Conservation (phyloP, 2,888 invertebrate genomes). For the Leptinotarsa haldemani region DNA sequence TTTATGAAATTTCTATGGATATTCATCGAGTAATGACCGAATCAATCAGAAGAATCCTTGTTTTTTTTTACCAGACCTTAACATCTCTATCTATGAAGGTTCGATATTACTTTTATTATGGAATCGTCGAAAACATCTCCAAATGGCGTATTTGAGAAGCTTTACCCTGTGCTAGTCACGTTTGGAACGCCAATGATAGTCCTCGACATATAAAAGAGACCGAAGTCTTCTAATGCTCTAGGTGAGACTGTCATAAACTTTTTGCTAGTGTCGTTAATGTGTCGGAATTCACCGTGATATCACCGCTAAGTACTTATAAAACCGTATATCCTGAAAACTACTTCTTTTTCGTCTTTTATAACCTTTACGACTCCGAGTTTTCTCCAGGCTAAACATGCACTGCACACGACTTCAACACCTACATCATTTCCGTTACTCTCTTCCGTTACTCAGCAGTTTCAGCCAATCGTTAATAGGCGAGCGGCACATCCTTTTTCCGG, state of each 20-base stretch:
- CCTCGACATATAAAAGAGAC: constrained; percentile 6
- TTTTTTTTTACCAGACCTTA: too few relatives aligned
- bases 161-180: background rate
- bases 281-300: constrained; percentile 9
- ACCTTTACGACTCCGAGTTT: background rate
- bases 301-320: constrained; percentile 13
- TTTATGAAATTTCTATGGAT: too few relatives aligned
- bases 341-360: constrained; percentile 11
- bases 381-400: constrained; percentile 10
- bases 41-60: too few relatives aligned
- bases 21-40: too few relatives aligned
- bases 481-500: background rate
- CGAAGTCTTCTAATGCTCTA: background rate
- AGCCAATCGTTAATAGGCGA: background rate
- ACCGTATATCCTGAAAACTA: constrained; percentile 17
- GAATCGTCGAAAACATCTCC: background rate
- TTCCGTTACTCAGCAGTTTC: background rate
- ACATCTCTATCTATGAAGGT: too few relatives aligned
- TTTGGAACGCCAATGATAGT: background rate
- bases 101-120: too few relatives aligned
- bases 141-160: background rate
- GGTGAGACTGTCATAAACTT: constrained; percentile 20
- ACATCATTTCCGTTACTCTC: constrained; percentile 8
- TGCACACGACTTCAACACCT: constrained; percentile 9
- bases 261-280: constrained; percentile 9